phyloP scores from a whole-genome alignment of 2,888 invertebrate genomes.

The Conomelus anceps region DNA sequence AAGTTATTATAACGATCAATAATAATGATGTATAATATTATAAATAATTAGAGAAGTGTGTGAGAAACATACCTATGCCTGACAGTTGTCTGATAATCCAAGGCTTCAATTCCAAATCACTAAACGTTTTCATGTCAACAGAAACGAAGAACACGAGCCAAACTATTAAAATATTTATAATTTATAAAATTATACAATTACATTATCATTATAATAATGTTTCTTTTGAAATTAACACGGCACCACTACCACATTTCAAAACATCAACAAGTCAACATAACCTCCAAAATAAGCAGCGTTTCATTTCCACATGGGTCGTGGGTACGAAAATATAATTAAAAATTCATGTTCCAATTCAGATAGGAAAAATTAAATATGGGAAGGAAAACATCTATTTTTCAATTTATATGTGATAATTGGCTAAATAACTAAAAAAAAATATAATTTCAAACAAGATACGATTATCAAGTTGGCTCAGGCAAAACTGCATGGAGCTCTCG shows the following conservation, averaged over 20 bases:
- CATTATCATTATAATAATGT: no score
- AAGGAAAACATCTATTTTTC: neutral
- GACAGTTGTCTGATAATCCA: slow-evolving; percentile 69
- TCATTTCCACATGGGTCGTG: neutral
- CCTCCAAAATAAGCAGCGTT: neutral
- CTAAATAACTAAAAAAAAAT: neutral
- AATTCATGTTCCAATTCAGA: neutral
- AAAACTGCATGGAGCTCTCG: neutral
- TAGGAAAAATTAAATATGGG: neutral
- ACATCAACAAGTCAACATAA: neutral
- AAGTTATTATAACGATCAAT: no score
- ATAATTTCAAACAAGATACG: neutral
- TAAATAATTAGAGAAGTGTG: neutral
- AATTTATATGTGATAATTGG: neutral
- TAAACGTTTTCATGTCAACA: slow-evolving; percentile 43
- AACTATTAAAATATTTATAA: neutral
- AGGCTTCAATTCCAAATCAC: slow-evolving; percentile 56
- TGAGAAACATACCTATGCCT: slow-evolving; percentile 54
- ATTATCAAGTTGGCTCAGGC: neutral
- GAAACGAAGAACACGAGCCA: neutral
- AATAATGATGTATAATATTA: neutral
- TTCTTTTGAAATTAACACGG: neutral
- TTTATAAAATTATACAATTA: no score
- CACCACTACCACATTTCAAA: neutral
- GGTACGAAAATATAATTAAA: neutral